Evolutionary conservation across 2,113 vertebrate genomes (phyloP).

Genomic region (Erythrolamprus reginae): DNA sequence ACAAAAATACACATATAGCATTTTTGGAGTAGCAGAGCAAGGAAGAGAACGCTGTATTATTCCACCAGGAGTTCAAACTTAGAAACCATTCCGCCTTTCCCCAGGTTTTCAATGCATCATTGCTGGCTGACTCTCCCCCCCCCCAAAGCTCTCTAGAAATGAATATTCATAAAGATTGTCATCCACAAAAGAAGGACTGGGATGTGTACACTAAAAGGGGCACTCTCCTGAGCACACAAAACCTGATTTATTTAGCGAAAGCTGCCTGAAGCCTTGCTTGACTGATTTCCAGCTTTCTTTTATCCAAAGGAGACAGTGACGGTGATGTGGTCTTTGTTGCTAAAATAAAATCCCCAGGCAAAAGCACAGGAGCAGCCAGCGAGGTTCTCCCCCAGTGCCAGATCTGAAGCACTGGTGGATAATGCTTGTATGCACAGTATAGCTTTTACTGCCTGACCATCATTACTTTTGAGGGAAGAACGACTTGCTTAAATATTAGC

Average conservation of each 20-base stretch:
- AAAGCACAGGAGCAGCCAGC: neutral
- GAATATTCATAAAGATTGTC: neutral
- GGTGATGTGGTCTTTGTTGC: conserved; percentile 15
- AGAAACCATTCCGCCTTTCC: neutral
- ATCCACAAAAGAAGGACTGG: neutral
- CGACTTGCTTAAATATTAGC: conserved; percentile 23
- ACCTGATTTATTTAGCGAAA: conserved; percentile 16
- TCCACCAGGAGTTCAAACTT: neutral
- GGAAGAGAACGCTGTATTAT: neutral
- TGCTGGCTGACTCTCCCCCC: neutral
- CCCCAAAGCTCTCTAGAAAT: neutral
- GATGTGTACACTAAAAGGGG: neutral
- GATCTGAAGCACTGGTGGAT: conserved; percentile 24
- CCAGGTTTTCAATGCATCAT: conserved; percentile 2
- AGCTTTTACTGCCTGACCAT: conserved; percentile 13
- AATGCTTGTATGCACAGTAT: neutral
- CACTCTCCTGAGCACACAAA: conserved; percentile 14
- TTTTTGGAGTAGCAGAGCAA: neutral
- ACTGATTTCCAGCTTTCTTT: conserved; percentile 21
- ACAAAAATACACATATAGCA: neutral
- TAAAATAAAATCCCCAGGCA: conserved; percentile 30
- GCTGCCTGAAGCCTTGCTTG: neutral
- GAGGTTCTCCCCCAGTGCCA: conserved; percentile 9
- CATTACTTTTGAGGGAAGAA: neutral
- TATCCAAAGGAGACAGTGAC: conserved; percentile 19